These are phyloP conservation scores for Ammodytes marinus DNA, from an alignment of 2,113 vertebrate genomes.

Conservation along the genomic window DNA sequence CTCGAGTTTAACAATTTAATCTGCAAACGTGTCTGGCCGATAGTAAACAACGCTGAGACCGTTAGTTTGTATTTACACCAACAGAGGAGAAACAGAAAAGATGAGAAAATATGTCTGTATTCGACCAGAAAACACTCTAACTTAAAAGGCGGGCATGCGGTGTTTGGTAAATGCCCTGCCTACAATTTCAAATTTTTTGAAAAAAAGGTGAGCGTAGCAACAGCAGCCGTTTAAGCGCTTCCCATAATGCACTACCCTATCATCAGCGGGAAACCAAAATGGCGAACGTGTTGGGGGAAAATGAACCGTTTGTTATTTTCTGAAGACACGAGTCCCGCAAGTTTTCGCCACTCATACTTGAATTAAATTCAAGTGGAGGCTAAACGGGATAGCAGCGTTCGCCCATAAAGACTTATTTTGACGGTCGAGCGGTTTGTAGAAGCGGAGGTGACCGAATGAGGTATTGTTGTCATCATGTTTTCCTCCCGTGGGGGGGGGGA, in stretches of 20 bases:
- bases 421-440: slow-evolving; percentile 77
- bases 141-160: slow-evolving; percentile 44
- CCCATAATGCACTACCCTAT: slow-evolving; percentile 90
- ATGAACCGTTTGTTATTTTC: slow-evolving; percentile 84
- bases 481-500: slow-evolving; percentile 62
- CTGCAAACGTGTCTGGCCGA: neutral
- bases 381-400: slow-evolving; percentile 35
- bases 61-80: neutral
- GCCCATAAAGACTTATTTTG: slow-evolving; percentile 64
- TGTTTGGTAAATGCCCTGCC: slow-evolving; percentile 57
- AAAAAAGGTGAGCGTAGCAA: slow-evolving; percentile 33
- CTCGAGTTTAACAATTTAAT: neutral
- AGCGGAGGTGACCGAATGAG: slow-evolving; percentile 92
- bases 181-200: slow-evolving; percentile 79
- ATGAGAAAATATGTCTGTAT: too few relatives aligned
- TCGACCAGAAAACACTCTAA: neutral
- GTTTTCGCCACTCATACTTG: slow-evolving; percentile 6
- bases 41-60: neutral
- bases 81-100: neutral
- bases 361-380: neutral
- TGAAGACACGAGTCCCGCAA: slow-evolving; percentile 59
- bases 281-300: slow-evolving; percentile 86
- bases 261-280: slow-evolving; percentile 96
- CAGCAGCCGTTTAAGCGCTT: slow-evolving; percentile 64
- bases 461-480: slow-evolving; percentile 84